phyloP scores from a whole-genome alignment of 2,888 invertebrate species.

The Polylopha cassiicola region DNA sequence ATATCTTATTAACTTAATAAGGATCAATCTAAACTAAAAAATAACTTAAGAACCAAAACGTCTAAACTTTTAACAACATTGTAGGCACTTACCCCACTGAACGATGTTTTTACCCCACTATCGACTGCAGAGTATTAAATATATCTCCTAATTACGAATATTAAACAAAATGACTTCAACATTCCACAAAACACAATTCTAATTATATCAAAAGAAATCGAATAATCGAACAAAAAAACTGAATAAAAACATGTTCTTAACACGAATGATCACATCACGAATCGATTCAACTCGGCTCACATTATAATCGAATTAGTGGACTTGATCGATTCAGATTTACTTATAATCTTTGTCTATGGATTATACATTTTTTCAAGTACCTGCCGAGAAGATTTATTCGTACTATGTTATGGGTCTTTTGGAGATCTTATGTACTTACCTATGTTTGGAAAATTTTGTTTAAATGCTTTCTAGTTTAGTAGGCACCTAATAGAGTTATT shows the following conservation, averaged over 20 bases:
- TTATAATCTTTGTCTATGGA: no score
- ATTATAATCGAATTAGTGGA: slow-evolving; percentile 31
- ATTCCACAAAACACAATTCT: slow-evolving; percentile 1
- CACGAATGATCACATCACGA: slow-evolving; percentile 27
- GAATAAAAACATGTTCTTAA: slow-evolving; percentile 2
- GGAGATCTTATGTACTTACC: no score
- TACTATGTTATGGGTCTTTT: no score
- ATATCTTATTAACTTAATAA: no score
- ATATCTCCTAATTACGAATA: slow-evolving; percentile 11
- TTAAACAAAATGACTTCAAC: not conserved
- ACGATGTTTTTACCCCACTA: no score
- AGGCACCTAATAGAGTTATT: no score
- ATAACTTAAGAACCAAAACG: no score
- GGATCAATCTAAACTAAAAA: not conserved
- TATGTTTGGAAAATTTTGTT: no score
- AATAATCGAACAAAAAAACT: not conserved
- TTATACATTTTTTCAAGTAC: not conserved
- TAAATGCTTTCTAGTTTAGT: no score
- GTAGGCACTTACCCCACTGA: no score
- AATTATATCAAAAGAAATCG: not conserved
- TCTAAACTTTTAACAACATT: no score
- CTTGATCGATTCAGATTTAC: slow-evolving; percentile 19
- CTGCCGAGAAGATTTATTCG: slow-evolving; percentile 4
- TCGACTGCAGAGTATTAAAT: no score
- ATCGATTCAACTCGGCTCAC: slow-evolving; percentile 26